Percentiles rank a stretch among this genome's conserved stretches.
Conservation (phyloP, 92 coral and sea anemone species). For the Paramuricea clavata region DNA sequence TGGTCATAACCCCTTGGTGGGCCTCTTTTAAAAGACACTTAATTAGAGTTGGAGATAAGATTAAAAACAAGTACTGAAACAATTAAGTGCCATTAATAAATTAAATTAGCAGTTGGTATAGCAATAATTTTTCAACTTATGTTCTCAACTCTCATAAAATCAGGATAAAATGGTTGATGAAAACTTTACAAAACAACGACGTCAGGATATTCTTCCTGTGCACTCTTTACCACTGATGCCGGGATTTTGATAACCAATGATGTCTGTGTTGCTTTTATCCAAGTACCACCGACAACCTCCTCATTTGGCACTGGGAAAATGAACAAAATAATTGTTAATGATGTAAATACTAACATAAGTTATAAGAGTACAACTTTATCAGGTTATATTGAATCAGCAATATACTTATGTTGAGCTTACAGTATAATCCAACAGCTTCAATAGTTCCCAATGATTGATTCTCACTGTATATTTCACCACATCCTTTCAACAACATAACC, state of each 20-base stretch:
- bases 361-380: neutral
- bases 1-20: no score
- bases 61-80: no score
- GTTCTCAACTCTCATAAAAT: neutral
- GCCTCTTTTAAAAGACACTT: no score
- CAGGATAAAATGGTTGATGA: neutral
- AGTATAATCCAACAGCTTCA: constrained; percentile 41
- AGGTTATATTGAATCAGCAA: neutral
- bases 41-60: no score
- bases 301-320: constrained; percentile 12
- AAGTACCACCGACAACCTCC: constrained; percentile 26
- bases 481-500: constrained; percentile 43
- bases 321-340: neutral
- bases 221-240: constrained; percentile 23
- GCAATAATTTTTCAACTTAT: no score
- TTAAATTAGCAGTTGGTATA: no score
- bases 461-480: constrained; percentile 29
- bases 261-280: constrained; percentile 51
- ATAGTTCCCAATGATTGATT: constrained; percentile 30
- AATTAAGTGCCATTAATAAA: no score
- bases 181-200: neutral
- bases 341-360: neutral
- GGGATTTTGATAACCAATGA: constrained; percentile 40
- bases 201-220: constrained; percentile 38
- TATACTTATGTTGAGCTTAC: constrained; percentile 14